Evolutionary conservation across 1,140 invertebrate species (phyloP).

Genomic region (Thaumatotibia leucotreta): DNA sequence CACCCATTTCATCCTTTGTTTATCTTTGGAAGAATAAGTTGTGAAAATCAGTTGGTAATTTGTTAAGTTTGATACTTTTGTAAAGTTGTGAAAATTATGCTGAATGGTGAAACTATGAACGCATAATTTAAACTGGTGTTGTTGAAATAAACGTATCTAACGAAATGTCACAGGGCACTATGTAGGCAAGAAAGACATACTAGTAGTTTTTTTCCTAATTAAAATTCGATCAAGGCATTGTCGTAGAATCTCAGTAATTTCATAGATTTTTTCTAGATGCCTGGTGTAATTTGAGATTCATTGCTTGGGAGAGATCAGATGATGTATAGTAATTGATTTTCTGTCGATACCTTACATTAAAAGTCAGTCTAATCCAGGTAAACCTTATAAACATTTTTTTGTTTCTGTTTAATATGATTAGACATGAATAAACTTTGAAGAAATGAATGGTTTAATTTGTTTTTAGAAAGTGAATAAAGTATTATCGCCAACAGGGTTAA

Average conservation of each 20-base stretch:
- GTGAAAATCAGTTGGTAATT: background rate
- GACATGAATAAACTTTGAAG: background rate
- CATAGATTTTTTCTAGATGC: background rate
- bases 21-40: background rate
- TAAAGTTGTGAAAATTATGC: background rate
- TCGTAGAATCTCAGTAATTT: background rate
- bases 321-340: background rate
- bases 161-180: too few relatives aligned
- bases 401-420: background rate
- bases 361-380: too few relatives aligned
- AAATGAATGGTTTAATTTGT: background rate
- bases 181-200: background rate
- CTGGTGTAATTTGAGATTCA: background rate
- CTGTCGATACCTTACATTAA: background rate
- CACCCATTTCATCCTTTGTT: background rate
- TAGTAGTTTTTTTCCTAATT: background rate
- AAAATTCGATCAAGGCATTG: background rate
- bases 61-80: background rate
- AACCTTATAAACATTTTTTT: too few relatives aligned
- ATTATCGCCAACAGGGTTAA: too few relatives aligned
- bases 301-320: background rate
- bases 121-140: background rate
- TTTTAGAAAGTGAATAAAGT: too few relatives aligned
- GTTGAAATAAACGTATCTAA: too few relatives aligned
- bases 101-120: too few relatives aligned